Percentiles rank a stretch among this genome's conserved stretches.
phyloP scores from a whole-genome alignment of 2,113 vertebrate species.

The Prochilodus magdalenae region DNA sequence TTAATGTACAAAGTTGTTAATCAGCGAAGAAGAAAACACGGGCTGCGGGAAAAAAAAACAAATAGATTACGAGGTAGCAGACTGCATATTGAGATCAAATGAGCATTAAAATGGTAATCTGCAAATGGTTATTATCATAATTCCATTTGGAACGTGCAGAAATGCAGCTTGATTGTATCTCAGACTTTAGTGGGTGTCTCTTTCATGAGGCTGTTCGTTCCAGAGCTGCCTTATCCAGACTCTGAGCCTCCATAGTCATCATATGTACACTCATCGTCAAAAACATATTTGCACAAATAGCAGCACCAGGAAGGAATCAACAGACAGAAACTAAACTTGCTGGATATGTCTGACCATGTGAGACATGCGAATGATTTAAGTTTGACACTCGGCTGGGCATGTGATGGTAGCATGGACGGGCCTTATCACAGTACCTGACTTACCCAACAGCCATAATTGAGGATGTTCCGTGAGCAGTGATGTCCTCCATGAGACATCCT shows the following conservation, averaged over 20 bases:
- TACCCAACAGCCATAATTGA: too few relatives aligned
- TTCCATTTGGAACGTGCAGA: slow-evolving; percentile 62
- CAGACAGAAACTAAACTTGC: too few relatives aligned
- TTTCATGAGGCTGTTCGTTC: slow-evolving; percentile 23
- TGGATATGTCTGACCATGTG: too few relatives aligned
- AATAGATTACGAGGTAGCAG: slow-evolving; percentile 65
- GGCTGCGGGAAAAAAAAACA: slow-evolving; percentile 61
- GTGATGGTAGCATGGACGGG: too few relatives aligned
- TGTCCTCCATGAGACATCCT: too few relatives aligned
- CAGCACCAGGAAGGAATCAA: too few relatives aligned
- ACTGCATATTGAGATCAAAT: slow-evolving; percentile 72
- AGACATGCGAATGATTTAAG: too few relatives aligned
- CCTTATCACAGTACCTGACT: too few relatives aligned
- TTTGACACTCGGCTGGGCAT: too few relatives aligned
- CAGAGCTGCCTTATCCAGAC: neutral
- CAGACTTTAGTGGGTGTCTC: slow-evolving; percentile 23
- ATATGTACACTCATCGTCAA: too few relatives aligned
- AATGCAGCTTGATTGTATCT: slow-evolving; percentile 42
- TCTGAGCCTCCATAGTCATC: neutral
- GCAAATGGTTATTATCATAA: slow-evolving; percentile 71
- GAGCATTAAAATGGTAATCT: slow-evolving; percentile 74
- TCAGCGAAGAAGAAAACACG: slow-evolving; percentile 72
- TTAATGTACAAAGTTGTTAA: slow-evolving; percentile 78
- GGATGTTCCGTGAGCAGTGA: too few relatives aligned
- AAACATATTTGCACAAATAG: too few relatives aligned